A percentile compares a stretch with the other conserved stretches of the same genome.
Evolutionary conservation across 2,113 vertebrate species (phyloP).

Genomic region (Lanius ludovicianus): DNA sequence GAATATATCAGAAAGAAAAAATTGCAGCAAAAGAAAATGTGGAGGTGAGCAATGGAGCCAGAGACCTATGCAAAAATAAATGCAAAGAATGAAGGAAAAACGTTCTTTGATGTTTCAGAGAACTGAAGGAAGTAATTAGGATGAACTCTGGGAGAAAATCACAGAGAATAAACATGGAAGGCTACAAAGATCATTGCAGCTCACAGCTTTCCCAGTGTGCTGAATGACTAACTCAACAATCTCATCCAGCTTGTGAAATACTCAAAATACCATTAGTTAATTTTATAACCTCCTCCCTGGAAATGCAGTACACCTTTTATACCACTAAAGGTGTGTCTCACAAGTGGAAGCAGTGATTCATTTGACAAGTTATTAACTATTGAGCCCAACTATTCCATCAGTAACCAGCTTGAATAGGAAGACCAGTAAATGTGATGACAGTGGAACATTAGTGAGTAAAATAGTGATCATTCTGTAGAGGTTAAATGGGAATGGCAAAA

Average conservation of each 20-base stretch:
- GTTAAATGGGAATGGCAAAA: not conserved
- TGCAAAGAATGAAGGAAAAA: not conserved
- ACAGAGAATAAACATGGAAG: not conserved
- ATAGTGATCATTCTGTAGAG: not conserved
- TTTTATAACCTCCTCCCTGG: slow-evolving; percentile 11
- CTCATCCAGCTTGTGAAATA: not conserved
- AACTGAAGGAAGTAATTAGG: not conserved
- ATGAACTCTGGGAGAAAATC: not conserved
- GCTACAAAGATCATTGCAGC: not conserved
- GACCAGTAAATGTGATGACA: not conserved
- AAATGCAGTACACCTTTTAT: slow-evolving; percentile 33
- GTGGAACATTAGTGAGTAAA: slow-evolving; percentile 35
- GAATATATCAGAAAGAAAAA: not conserved
- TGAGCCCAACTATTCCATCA: slow-evolving; percentile 47
- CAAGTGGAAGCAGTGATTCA: slow-evolving; percentile 35
- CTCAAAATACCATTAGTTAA: slow-evolving; percentile 1
- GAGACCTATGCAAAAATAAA: not conserved
- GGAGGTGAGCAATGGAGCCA: not conserved
- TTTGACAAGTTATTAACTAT: slow-evolving; percentile 58
- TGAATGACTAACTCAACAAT: not conserved
- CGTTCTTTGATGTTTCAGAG: not conserved
- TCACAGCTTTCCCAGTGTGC: not conserved
- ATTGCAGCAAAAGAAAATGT: not conserved
- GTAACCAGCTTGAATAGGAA: slow-evolving; percentile 19
- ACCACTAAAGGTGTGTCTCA: slow-evolving; percentile 22